phyloP scores from a whole-genome alignment of 1,140 invertebrate genomes.

The Drosophila repletoides region DNA sequence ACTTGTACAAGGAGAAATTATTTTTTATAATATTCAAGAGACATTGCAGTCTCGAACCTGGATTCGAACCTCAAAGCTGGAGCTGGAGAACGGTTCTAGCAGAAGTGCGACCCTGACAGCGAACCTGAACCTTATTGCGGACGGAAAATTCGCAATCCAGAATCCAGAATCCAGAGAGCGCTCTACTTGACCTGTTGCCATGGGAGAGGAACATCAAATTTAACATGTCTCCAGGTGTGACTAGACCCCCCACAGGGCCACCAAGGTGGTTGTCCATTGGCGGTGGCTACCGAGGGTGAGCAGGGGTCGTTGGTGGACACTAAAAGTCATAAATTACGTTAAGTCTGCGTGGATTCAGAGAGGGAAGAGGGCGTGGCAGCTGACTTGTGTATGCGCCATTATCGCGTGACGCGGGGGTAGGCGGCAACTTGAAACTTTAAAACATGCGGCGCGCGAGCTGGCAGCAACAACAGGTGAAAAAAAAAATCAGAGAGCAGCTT shows the following conservation, averaged over 20 bases:
- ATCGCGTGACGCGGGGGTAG: conserved; percentile 16
- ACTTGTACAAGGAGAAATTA: too few relatives aligned
- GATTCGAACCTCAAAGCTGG: too few relatives aligned
- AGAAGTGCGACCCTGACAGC: neutral
- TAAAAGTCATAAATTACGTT: conserved; percentile 53
- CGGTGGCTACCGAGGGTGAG: too few relatives aligned
- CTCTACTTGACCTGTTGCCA: conserved; percentile 59
- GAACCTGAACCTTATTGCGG: too few relatives aligned
- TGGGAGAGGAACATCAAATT: conserved; percentile 52
- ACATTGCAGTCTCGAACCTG: too few relatives aligned
- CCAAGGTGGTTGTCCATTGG: too few relatives aligned
- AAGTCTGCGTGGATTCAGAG: conserved; percentile 5
- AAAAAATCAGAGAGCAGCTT: neutral
- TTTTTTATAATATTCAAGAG: conserved; percentile 6
- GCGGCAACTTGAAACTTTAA: conserved; percentile 36
- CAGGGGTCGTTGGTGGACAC: neutral
- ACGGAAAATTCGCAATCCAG: neutral
- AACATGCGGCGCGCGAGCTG: too few relatives aligned
- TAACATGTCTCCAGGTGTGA: too few relatives aligned
- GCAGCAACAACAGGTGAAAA: neutral
- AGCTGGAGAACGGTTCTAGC: too few relatives aligned
- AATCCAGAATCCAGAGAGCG: too few relatives aligned
- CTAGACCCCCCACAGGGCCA: too few relatives aligned
- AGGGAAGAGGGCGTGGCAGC: too few relatives aligned
- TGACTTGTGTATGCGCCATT: conserved; percentile 18